Percentiles rank a stretch among this genome's conserved stretches.
Conservation (phyloP, 2,113 vertebrate genomes). For the Nothocercus julius region DNA sequence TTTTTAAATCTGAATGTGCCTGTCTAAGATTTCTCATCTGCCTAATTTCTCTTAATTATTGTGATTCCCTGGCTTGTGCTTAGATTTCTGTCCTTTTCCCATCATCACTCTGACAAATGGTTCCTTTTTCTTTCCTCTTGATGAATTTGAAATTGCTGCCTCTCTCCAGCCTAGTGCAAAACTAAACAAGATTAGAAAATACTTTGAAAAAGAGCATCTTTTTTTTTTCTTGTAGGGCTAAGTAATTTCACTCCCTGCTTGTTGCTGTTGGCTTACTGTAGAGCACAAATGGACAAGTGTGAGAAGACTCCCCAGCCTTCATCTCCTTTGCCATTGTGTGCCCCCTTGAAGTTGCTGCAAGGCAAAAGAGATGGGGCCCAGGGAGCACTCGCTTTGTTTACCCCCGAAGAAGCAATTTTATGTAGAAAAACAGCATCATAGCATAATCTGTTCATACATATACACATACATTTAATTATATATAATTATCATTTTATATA, state of each 20-base stretch:
- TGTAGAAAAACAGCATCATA: neutral
- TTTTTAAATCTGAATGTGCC: neutral
- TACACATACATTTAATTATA: neutral
- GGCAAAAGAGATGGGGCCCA: neutral
- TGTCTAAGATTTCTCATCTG: neutral
- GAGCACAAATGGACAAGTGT: neutral
- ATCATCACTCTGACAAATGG: neutral
- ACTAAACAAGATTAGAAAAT: neutral
- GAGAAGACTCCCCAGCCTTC: fast-evolving
- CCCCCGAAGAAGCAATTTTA: neutral
- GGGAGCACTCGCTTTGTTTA: neutral
- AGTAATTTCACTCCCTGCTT: neutral
- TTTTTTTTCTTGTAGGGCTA: neutral
- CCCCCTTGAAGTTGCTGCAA: neutral
- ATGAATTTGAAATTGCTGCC: too few relatives aligned
- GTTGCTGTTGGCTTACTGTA: neutral
- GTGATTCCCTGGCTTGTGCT: neutral
- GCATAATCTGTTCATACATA: neutral
- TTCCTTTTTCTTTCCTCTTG: neutral
- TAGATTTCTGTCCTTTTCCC: neutral
- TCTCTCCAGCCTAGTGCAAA: neutral
- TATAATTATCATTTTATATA: neutral
- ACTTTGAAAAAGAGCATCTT: neutral
- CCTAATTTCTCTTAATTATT: neutral
- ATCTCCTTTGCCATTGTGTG: neutral